Percentiles rank a stretch among this genome's conserved stretches.
Evolutionary conservation across 2,888 invertebrate species (phyloP).

Genomic region (Liodrosophila aerea): DNA sequence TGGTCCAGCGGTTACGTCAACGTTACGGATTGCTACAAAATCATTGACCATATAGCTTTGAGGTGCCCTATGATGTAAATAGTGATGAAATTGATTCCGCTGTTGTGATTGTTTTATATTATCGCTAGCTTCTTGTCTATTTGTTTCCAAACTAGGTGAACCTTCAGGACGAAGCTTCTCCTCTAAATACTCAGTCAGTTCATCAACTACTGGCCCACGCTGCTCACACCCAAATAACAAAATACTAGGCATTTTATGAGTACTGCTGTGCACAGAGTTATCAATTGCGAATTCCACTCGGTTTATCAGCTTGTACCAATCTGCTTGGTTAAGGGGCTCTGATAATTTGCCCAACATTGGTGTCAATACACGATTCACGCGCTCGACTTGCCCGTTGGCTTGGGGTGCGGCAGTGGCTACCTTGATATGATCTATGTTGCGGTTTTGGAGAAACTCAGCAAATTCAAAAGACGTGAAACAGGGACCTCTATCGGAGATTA

Average conservation of each 20-base stretch:
- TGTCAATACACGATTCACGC: not conserved
- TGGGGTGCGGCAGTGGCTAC: not conserved
- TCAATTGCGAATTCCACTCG: conserved; percentile 7
- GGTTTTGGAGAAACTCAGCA: not conserved
- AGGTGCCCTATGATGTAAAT: too few species aligned
- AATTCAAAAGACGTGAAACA: conserved; percentile 19
- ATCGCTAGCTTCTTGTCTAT: too few species aligned
- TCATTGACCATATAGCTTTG: too few species aligned
- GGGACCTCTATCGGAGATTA: conserved; percentile 11
- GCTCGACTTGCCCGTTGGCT: not conserved
- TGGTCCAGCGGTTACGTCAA: too few species aligned
- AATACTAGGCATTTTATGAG: conserved; percentile 6
- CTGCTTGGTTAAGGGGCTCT: not conserved
- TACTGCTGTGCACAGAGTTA: conserved; percentile 9
- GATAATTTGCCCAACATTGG: not conserved
- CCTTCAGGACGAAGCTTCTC: too few species aligned
- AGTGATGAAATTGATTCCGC: conserved; percentile 6
- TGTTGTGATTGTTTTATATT: too few species aligned
- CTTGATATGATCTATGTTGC: conserved; percentile 1
- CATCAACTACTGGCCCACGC: too few species aligned
- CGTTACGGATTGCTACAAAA: too few species aligned
- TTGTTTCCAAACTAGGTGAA: too few species aligned
- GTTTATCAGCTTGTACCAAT: conserved; percentile 2
- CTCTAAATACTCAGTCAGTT: too few species aligned
- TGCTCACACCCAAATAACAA: conserved; percentile 19